Evolutionary conservation across 2,797 vertebrate species (phyloP).

Genomic region (Lacerta bilineata): DNA sequence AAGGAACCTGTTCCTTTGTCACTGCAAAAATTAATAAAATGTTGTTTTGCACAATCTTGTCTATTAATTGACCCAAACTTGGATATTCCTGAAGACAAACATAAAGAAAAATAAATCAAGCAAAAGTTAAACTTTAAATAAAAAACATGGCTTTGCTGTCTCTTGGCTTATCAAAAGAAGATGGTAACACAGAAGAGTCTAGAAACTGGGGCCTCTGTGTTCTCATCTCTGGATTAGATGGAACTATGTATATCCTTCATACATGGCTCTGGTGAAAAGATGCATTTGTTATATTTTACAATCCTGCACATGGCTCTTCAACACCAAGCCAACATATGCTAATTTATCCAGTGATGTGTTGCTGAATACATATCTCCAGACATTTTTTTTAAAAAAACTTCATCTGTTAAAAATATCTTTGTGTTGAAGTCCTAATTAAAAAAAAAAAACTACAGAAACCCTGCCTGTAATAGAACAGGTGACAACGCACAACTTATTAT

Average conservation of each 20-base stretch:
- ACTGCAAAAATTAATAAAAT: constrained; percentile 97
- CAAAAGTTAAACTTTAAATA: background rate
- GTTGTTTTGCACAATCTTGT: constrained; percentile 97
- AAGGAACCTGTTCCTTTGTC: constrained; percentile 84
- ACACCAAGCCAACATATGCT: background rate
- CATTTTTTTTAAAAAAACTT: background rate
- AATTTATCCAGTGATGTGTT: background rate
- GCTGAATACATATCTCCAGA: background rate
- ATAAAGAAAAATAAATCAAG: constrained; percentile 40
- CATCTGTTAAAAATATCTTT: background rate
- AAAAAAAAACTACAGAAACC: background rate
- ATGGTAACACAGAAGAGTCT: background rate
- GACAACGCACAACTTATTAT: background rate
- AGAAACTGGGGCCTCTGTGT: background rate
- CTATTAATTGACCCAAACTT: constrained; percentile 93
- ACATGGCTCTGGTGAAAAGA: background rate
- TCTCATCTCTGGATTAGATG: background rate
- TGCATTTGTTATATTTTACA: background rate
- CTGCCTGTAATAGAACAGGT: background rate
- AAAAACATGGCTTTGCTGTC: constrained; percentile 15
- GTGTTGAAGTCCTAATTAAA: background rate
- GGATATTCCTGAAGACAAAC: constrained; percentile 92
- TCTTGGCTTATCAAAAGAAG: background rate
- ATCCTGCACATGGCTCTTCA: background rate
- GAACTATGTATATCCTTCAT: background rate